Base-by-base conservation (phyloP, 2,113 vertebrate genomes). In the Centropristis striata region DNA sequence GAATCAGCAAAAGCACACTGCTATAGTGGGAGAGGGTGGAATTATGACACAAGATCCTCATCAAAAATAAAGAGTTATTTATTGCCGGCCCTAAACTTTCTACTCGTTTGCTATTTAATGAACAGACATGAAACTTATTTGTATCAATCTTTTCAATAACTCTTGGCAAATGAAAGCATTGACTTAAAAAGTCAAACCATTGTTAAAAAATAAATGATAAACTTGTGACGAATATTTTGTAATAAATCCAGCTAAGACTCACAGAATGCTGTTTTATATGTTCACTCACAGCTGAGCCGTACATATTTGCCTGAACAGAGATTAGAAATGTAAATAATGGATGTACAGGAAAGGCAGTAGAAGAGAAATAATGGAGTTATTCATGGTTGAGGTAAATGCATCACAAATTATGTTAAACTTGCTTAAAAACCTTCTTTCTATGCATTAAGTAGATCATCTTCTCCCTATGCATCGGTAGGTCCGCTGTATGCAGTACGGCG, bases 281-380 rank as follows among this genome's bases (percentile, higher is more conserved):
- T 58, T 41, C 23, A 44, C 7, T 7, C 36, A 28, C 49, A 49
- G 39, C 21, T 53, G 3, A 61, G 21, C 16, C 42, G 8, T 5
- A 42, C 20, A 18, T 21, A 23, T 60, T 69, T 32, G 4, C 16
- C 37, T 37, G 37, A 21, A 44, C 55, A 54, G 55, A 55, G 41
- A 66, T 51, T 23, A 67, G 12, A 51, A 55, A 68, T 66, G 59
- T 54, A n/a, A 57, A 36, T 54, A 64, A 23, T 28, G 37, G 28
- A 63, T 71, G 57, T 71, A 46, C 47, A 50, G 46, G 13, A 63
- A n/a, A 28, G 61, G 18, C 54, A n/a, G 8, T 13, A 36, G 8
- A 7, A 58, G 32, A 46, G 18, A 16, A 61, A 68, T 14, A n/a
- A 60, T 20, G 57, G 63, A 11, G n/a, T 27, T 39, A 25, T 42